phyloP scores from a whole-genome alignment of 2,888 invertebrate species.

The Nemurella pictetii region DNA sequence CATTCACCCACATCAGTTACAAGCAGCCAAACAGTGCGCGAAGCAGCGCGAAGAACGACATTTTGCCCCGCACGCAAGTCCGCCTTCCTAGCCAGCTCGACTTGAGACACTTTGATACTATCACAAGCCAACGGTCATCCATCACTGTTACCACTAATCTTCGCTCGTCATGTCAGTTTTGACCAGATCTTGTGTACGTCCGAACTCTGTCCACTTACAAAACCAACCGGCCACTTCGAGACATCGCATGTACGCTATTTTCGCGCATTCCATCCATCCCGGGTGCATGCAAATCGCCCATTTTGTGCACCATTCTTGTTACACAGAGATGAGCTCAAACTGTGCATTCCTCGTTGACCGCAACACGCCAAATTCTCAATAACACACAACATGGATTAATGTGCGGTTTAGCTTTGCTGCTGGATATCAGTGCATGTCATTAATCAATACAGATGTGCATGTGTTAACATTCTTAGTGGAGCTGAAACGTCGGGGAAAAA shows the following conservation, averaged over 20 bases:
- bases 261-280: not conserved
- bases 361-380: not conserved
- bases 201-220: constrained; percentile 8
- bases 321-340: not conserved
- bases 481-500: not conserved
- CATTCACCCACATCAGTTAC: not conserved
- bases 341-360: not conserved
- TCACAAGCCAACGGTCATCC: not conserved
- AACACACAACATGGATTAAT: not conserved
- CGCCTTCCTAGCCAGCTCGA: not conserved
- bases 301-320: not conserved
- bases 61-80: not conserved
- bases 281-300: not conserved
- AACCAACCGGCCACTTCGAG: not conserved
- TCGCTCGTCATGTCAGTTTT: not conserved
- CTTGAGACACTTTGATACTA: not conserved
- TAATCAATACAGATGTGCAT: constrained; percentile 5
- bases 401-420: not conserved
- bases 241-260: not conserved
- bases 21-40: not conserved
- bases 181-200: not conserved
- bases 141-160: constrained; percentile 18
- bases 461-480: constrained; percentile 7
- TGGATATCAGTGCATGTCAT: not conserved
- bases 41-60: not conserved